Base-by-base conservation (phyloP, 2,113 vertebrate species). In the Nymphicus hollandicus region DNA sequence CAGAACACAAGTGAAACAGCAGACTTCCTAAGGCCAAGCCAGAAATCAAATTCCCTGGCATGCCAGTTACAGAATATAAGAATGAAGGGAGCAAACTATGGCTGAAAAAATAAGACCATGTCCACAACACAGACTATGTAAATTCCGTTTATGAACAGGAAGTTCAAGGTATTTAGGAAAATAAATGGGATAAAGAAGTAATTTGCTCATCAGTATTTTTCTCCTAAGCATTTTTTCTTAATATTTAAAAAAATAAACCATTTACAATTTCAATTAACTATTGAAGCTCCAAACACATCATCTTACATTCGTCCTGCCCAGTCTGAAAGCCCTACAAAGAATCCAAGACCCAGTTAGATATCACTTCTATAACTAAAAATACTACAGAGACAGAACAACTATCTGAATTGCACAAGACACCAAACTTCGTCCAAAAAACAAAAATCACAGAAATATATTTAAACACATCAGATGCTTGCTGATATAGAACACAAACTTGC, bases 91-190 rank as follows among this genome's bases (percentile, higher is more conserved):
- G 7, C 31, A 74, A n/a, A 66, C 37, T 31, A 58, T n/a, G 56
- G 33, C 56, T 89, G 19, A 84, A 81, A 76, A 17, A 82, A 52
- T 11, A 1, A 4, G 1, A 2, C 24, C 49, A 24, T 10, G 16
- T 28, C 43, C 6, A 3, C 24, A 73, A 93, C 20, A 76, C 0
- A 52, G 14, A 31, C 37, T 72, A 68, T 0, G 0, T 10, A 69
- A 56, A 4, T 27, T 71, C 10, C 8, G 55, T 4, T 27, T 64
- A 33, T 44, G 31, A 85, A 74, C 53, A 84, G 7, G 7, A 87
- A 79, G 82, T 28, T 33, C 23, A 58, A 60, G 17, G 13, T 64
- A 55, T 4, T 47, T 37, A 60, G 29, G 20, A 74, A 84, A 89
- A 94, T 28, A 89, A 49, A 73, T 12, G 0, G 7, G 18, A 79